Evolutionary conservation across 1,140 invertebrate species (phyloP), one percentile per base, ranked within the genome.

Genomic region (Musca domestica): DNA sequence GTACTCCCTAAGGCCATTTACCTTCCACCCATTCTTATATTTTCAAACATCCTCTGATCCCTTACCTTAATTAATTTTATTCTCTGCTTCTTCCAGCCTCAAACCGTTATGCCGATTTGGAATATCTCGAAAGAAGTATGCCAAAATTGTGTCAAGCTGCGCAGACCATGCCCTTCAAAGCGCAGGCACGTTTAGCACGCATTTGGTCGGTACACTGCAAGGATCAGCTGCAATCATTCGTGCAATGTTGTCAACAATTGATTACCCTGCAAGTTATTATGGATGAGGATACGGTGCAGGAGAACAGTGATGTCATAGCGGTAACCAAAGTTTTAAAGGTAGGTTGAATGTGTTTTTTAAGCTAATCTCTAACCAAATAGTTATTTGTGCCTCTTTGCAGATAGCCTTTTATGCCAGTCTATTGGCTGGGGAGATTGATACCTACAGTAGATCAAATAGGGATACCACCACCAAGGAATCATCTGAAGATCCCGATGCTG

Each of bases 331-430:
- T 93, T 20, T 91, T 93, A 86, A 93, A 93, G 83, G 88, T 89
- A 75, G 70, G 68, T 30, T n/a, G n/a, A n/a, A n/a, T n/a, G n/a
- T n/a, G n/a, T n/a, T n/a, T n/a, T n/a, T n/a, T 30, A 92, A 83
- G 88, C n/a, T 89, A 75, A n/a, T n/a, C 70, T 66, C 30, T 47
- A 1, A n/a, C n/a, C n/a, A n/a, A n/a, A n/a, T n/a, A n/a, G n/a
- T n/a, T n/a, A 48, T 20, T 41, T 64, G 14, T 64, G 17, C 54
- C 48, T 66, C 23, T 66, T 83, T 86, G 77, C 84, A 92, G 87
- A 91, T 96, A 80, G 82, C 96, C 0, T 97, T 94, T 79, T 96
- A 95, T 83, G 94, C 94, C 22, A 95, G 90, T 81, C 90, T 96
- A 73, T 75, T 95, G 69, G 93, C 92, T 1, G 95, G 95, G 27